phyloP scores from a whole-genome alignment of 2,888 invertebrate species.

The Dusona sp. region DNA sequence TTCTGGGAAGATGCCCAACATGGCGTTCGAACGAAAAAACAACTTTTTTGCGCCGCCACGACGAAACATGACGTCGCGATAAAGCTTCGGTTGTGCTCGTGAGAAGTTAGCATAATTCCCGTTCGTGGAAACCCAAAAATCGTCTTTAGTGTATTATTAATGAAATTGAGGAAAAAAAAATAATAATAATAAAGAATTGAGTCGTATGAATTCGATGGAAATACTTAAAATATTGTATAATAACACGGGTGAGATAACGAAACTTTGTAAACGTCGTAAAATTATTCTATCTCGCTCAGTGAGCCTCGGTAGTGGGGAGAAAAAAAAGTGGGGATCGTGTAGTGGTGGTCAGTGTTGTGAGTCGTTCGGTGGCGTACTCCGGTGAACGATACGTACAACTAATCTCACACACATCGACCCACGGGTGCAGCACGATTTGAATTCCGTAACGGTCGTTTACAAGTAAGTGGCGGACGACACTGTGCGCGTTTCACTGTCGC shows the following conservation, averaged over 20 bases:
- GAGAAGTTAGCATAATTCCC: background rate
- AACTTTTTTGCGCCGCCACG: conserved; percentile 59
- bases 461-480: conserved; percentile 63
- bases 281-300: conserved; percentile 21
- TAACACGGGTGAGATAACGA: conserved; percentile 49
- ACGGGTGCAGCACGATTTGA: conserved; percentile 70
- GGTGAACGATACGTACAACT: conserved; percentile 30
- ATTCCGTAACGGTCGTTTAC: conserved; percentile 71
- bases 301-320: background rate
- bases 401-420: conserved; percentile 61
- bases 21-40: conserved; percentile 69
- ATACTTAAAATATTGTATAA: conserved; percentile 29
- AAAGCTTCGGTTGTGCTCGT: conserved; percentile 20
- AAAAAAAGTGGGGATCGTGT: conserved; percentile 37
- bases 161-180: background rate
- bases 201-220: conserved; percentile 47
- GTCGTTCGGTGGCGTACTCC: conserved; percentile 44
- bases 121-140: background rate
- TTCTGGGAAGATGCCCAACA: conserved; percentile 64
- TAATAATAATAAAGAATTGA: background rate
- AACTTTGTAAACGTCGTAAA: conserved; percentile 28
- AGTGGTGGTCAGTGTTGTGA: conserved; percentile 42
- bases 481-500: background rate
- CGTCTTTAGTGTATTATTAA: background rate
- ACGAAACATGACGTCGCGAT: conserved; percentile 61